phyloP scores from a whole-genome alignment of 2,888 invertebrate genomes.

The Pristionchus japonicus region DNA sequence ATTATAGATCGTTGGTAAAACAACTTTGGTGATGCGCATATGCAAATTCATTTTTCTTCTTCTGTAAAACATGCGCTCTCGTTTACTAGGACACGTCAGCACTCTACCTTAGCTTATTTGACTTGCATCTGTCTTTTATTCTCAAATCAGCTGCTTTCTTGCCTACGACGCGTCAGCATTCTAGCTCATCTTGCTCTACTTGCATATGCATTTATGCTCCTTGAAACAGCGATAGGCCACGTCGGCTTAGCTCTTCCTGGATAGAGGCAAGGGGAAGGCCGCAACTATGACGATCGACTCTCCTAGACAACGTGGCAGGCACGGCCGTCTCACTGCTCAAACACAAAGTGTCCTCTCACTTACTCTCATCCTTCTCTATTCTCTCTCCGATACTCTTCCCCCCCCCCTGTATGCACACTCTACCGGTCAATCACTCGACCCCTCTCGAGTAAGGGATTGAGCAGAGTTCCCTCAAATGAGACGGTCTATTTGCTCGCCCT shows the following conservation, averaged over 20 bases:
- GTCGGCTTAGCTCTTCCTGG: neutral
- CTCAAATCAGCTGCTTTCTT: no score
- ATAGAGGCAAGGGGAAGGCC: neutral
- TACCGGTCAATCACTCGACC: conserved; percentile 32
- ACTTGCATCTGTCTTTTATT: no score
- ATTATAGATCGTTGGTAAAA: no score
- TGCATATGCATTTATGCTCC: no score
- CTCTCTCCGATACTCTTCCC: neutral
- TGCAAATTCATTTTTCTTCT: neutral
- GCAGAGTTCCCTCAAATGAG: neutral
- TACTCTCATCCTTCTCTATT: neutral
- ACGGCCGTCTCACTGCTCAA: conserved; percentile 27
- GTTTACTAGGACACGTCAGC: no score
- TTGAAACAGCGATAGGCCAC: no score
- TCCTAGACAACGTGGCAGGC: conserved; percentile 26
- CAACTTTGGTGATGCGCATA: no score
- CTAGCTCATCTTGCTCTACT: no score
- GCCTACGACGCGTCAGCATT: no score
- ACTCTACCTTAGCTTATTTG: no score
- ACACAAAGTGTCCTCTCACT: neutral
- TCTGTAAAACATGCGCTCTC: neutral
- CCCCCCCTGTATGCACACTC: neutral
- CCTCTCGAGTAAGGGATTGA: conserved; percentile 36
- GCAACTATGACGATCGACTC: neutral
- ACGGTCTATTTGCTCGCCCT: conserved; percentile 33